Evolutionary conservation across 2,113 vertebrate genomes (phyloP).

Genomic region (Gallinago jamesoni): DNA sequence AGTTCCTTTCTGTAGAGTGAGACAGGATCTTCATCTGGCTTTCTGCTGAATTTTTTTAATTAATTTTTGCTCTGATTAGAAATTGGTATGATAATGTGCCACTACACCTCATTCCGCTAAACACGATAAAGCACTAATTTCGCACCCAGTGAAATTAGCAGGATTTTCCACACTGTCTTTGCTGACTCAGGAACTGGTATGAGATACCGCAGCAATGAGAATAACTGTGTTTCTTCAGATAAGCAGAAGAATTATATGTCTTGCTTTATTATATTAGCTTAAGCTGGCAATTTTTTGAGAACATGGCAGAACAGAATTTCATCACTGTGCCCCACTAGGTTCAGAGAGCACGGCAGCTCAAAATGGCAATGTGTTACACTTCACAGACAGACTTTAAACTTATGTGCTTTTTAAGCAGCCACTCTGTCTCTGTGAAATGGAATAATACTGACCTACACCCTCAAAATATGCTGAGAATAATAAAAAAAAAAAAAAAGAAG

Average conservation of each 20-base stretch:
- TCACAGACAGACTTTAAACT: neutral
- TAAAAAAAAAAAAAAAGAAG: neutral
- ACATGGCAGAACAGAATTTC: neutral
- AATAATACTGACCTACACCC: neutral
- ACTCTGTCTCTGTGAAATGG: neutral
- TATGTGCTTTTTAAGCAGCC: neutral
- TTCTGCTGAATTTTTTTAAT: neutral
- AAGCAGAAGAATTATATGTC: neutral
- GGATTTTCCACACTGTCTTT: neutral
- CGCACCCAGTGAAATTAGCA: neutral
- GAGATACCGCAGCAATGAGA: neutral
- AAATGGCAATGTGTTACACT: neutral
- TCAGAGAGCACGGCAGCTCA: neutral
- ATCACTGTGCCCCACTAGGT: rapidly evolving
- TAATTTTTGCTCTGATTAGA: neutral
- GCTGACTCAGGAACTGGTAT: neutral
- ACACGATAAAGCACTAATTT: neutral
- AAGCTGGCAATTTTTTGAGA: neutral
- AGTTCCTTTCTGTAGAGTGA: neutral
- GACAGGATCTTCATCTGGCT: neutral
- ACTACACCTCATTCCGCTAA: neutral
- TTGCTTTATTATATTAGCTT: neutral
- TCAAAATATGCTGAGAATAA: neutral
- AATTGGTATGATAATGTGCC: neutral
- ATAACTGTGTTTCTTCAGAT: neutral